These are phyloP conservation scores for Callionymus lyra DNA, from an alignment of 2,113 vertebrate genomes.

Conservation along the genomic window DNA sequence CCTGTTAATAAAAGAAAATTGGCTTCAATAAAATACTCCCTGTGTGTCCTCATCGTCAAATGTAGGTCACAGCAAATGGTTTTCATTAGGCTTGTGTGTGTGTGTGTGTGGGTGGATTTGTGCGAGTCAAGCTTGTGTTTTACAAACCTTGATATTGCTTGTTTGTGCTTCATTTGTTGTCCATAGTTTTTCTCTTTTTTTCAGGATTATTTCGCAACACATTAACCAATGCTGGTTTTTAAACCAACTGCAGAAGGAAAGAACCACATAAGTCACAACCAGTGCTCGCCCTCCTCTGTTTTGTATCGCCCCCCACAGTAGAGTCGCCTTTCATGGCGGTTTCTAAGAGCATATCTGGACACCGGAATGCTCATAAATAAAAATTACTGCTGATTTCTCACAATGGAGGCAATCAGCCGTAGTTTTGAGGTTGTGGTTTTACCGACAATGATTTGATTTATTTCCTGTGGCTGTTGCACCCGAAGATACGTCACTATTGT, in stretches of 20 bases:
- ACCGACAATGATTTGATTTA: constrained; percentile 12
- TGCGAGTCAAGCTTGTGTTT: constrained; percentile 17
- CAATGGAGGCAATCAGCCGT: constrained; percentile 5
- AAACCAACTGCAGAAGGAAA: no score
- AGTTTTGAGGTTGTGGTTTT: constrained; percentile 5
- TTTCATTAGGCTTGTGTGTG: constrained; percentile 27
- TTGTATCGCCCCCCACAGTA: neutral
- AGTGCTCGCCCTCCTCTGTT: neutral
- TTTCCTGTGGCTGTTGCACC: constrained; percentile 5
- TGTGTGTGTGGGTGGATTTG: constrained; percentile 3
- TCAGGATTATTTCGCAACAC: constrained; percentile 25
- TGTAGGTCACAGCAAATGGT: constrained; percentile 20
- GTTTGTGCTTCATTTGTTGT: constrained; percentile 23
- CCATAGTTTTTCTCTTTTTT: constrained; percentile 24
- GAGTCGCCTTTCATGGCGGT: constrained; percentile 8
- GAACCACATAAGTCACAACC: no score
- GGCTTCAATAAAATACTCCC: neutral
- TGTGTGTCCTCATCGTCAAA: neutral
- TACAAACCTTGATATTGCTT: constrained; percentile 11
- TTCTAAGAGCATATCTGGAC: constrained; percentile 13
- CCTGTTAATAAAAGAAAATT: no score
- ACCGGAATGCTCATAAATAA: constrained; percentile 11
- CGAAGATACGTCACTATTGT: neutral
- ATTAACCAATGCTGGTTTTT: constrained; percentile 20
- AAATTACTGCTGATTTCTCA: constrained; percentile 5